Percentiles rank a stretch among this genome's conserved stretches.
Conservation (phyloP, 2,797 vertebrate species). For the Holocentrus rufus region DNA sequence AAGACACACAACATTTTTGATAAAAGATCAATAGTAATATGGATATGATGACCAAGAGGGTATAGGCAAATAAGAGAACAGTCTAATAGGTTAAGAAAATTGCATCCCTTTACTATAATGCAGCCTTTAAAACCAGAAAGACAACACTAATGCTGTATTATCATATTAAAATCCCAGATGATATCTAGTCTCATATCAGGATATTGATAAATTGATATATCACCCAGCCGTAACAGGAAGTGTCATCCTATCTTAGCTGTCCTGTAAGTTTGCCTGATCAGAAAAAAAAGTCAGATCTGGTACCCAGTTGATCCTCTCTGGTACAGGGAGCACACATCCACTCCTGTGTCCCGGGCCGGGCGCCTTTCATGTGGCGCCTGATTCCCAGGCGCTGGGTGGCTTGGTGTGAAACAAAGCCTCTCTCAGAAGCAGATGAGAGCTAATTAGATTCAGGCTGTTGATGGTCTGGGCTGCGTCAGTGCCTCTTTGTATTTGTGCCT, state of each 20-base stretch:
- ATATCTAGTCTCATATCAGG: no score
- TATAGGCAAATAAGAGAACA: no score
- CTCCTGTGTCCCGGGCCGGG: slow-evolving; percentile 29
- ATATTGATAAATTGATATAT: no score
- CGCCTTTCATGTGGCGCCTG: slow-evolving; percentile 39
- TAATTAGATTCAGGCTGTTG: slow-evolving; percentile 75
- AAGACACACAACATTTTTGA: no score
- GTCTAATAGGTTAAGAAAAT: no score
- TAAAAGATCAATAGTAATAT: no score
- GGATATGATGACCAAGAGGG: no score
- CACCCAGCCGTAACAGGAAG: not conserved
- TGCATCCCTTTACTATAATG: no score
- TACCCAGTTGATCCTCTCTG: not conserved
- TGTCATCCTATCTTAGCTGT: not conserved
- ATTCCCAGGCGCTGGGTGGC: slow-evolving; percentile 43
- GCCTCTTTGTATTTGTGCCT: slow-evolving; percentile 54
- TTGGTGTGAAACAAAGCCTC: slow-evolving; percentile 68
- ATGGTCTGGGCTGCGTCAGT: slow-evolving; percentile 66
- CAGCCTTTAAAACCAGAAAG: no score
- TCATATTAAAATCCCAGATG: no score
- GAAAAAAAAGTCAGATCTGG: not conserved
- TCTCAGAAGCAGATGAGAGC: slow-evolving; percentile 69
- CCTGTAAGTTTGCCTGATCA: slow-evolving; percentile 1
- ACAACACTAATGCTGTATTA: no score
- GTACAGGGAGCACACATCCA: not conserved